Percentiles rank a stretch among this genome's conserved stretches.
Conservation (phyloP, 2,113 vertebrate genomes). For the Felis chaus region DNA sequence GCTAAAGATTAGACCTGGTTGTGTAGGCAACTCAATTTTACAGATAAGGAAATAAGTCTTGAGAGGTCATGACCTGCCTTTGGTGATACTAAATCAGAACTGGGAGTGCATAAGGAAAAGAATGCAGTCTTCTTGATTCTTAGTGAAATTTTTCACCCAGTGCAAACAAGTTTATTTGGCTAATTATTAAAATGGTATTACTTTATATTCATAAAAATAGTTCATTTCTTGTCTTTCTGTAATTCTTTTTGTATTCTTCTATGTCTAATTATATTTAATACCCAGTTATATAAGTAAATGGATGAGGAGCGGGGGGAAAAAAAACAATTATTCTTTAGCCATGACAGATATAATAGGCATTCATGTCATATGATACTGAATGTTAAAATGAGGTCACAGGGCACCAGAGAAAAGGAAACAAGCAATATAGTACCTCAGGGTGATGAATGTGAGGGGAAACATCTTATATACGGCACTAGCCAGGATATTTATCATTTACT, state of each 20-base stretch:
- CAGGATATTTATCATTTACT: slow-evolving; percentile 13
- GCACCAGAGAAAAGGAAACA: slow-evolving; percentile 59
- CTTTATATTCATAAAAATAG: slow-evolving; percentile 27
- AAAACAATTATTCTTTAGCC: slow-evolving; percentile 15
- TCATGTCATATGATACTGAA: slow-evolving; percentile 51
- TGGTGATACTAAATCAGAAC: not conserved
- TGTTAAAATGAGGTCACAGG: slow-evolving; percentile 48
- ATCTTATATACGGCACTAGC: not conserved
- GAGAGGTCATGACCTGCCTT: slow-evolving; percentile 56
- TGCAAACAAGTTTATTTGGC: not conserved
- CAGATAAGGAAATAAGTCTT: slow-evolving; percentile 66
- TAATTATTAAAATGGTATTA: not conserved
- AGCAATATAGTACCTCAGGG: slow-evolving; percentile 1
- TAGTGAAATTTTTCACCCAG: not conserved
- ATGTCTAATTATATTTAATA: slow-evolving; percentile 28
- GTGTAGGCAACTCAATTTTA: slow-evolving; percentile 57
- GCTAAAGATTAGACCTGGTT: slow-evolving; percentile 40
- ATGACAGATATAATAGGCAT: slow-evolving; percentile 34
- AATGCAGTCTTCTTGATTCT: not conserved
- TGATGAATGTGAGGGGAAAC: slow-evolving; percentile 46
- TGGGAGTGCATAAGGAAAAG: slow-evolving; percentile 16
- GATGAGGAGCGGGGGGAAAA: not conserved
- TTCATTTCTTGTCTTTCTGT: not conserved
- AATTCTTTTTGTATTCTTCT: not conserved
- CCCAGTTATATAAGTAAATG: slow-evolving; percentile 49